These are phyloP conservation scores for Neolamprologus kungweensis DNA, from an alignment of 2,113 vertebrate genomes.

Conservation along the genomic window DNA sequence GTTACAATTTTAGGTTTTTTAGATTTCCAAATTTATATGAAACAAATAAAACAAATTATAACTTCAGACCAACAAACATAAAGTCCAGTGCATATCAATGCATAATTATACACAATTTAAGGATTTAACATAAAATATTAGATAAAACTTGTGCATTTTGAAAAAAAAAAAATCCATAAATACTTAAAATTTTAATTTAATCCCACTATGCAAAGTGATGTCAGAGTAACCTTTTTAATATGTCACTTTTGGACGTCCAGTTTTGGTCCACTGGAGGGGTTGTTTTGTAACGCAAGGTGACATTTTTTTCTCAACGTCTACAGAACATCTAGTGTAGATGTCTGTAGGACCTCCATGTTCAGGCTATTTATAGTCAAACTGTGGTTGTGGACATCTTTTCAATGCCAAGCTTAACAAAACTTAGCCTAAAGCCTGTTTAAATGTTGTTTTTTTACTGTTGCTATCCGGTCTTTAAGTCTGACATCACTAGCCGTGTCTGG, in stretches of 20 bases:
- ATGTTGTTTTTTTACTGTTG: not conserved
- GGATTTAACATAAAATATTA: not conserved
- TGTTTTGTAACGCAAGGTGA: not conserved
- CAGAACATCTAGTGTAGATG: not conserved
- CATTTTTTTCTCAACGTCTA: not conserved
- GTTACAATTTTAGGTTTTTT: not conserved
- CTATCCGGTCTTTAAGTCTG: not conserved
- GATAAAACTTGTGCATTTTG: not conserved
- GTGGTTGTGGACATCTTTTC: not conserved
- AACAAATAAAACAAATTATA: not conserved
- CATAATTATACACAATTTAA: not conserved
- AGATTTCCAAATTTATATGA: not conserved
- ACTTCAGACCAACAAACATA: not conserved
- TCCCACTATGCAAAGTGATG: not conserved
- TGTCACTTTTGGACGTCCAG: not conserved
- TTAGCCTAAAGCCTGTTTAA: not conserved
- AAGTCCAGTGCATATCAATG: not conserved
- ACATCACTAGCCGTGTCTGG: not conserved
- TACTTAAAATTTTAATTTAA: not conserved
- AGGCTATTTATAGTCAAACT: not conserved
- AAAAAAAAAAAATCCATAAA: not conserved
- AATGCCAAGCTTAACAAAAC: not conserved
- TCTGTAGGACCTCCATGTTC: not conserved
- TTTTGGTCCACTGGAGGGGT: not conserved
- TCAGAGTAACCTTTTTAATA: not conserved